Evolutionary conservation across 1,140 invertebrate species (phyloP), one percentile per base, ranked within the genome.

Genomic region (Drosophila seguyi): DNA sequence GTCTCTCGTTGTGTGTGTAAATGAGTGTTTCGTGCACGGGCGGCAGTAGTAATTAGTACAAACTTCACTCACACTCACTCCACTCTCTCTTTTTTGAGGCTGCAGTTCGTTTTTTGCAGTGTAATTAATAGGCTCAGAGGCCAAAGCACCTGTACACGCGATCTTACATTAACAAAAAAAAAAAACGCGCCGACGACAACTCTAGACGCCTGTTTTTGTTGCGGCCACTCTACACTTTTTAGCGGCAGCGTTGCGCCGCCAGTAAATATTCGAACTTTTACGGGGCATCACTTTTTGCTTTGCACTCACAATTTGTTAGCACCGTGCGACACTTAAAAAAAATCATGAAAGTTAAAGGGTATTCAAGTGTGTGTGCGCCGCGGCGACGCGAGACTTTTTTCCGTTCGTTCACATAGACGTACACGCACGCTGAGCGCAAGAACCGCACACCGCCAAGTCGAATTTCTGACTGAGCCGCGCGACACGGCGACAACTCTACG

Each of bases 11-110:
- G 45, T 66, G 45, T 44, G 78, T 86, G 77, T 86, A 77, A 81
- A 86, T 85, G 77, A 85, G 62, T 84, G 66, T 75, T 79, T 76
- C 79, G 67, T 88, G 84, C 80, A 74, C 75, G 79, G 66, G 61
- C 58, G 66, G 65, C 58, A 63, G 58, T 45, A 75, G 81, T 82
- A 86, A 86, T 87, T 82, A 86, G 69, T 79, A 67, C 61, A 75
- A 79, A 75, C 75, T 83, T 63, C 81, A 81, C 81, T 84, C 77
- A 73, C 69, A 48, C 59, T 75, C 83, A 80, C 83, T 80, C 65
- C 61, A 34, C 36, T 48, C 29, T 48, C 29, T 20, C 25, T 68
- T 31, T 36, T 34, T 39, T 31, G 29, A 65, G 18, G 63, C 81
- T 76, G 76, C 81, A 56, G 67, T 61, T 44, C 41, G 45, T 55